Conservation (phyloP, 37 sponge, comb jelly and placozoan genomes). For the Cliona cf. orientalis region DNA sequence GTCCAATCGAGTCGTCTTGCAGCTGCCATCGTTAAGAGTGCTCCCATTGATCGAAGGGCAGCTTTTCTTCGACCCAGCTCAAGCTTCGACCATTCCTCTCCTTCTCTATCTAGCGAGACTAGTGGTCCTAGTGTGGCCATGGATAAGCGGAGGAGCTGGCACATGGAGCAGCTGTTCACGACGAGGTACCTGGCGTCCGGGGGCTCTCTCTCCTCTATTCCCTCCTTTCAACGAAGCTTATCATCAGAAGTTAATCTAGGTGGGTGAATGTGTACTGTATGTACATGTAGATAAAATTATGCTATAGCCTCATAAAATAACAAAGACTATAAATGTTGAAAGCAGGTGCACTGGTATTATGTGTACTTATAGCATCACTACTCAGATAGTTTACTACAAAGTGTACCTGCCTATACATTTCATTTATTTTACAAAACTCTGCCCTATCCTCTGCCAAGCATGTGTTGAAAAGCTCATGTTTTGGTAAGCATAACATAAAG, state of each 20-base stretch:
- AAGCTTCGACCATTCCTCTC: background rate
- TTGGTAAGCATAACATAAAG: no score
- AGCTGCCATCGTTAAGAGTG: slow-evolving; percentile 79
- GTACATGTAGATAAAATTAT: background rate
- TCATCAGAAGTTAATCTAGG: background rate
- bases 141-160: slow-evolving; percentile 54
- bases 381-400: no score
- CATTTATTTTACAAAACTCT: no score
- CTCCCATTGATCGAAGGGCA: slow-evolving; percentile 52
- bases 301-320: background rate
- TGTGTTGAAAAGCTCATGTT: no score
- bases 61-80: slow-evolving; percentile 46
- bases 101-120: background rate
- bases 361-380: no score
- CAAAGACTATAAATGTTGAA: no score
- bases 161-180: slow-evolving; percentile 54
- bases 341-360: no score
- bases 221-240: slow-evolving; percentile 15
- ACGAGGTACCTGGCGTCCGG: slow-evolving; percentile 12
- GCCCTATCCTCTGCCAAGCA: no score
- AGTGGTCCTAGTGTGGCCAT: no score
- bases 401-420: no score
- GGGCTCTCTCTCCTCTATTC: background rate
- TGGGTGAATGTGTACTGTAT: background rate
- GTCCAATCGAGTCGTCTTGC: slow-evolving; percentile 41